Percentiles rank a stretch among this genome's conserved stretches.
Conservation (phyloP, 1,140 invertebrate genomes). For the Lucilia sericata region DNA sequence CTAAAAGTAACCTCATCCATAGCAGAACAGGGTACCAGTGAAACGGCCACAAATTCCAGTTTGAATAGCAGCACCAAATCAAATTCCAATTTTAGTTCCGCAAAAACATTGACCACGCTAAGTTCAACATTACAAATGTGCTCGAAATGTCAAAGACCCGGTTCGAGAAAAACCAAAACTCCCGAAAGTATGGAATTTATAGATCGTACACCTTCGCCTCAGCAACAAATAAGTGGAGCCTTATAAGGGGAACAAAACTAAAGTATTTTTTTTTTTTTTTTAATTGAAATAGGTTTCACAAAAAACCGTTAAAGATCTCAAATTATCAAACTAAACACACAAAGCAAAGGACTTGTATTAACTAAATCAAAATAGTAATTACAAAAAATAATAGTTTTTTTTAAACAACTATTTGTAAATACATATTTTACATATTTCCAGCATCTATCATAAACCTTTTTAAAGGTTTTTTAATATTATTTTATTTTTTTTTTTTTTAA, state of each 20-base stretch:
- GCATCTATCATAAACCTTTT: too few relatives aligned
- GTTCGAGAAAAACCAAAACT: conserved; percentile 52
- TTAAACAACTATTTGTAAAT: too few relatives aligned
- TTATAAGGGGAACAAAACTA: conserved; percentile 16
- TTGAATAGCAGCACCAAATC: not conserved
- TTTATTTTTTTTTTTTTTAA: too few relatives aligned
- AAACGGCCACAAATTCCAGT: conserved; percentile 36
- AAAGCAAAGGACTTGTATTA: too few relatives aligned
- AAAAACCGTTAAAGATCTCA: not conserved
- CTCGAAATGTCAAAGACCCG: conserved; percentile 34
- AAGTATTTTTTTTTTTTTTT: not conserved
- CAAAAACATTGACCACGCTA: not conserved
- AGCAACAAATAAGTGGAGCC: conserved; percentile 42
- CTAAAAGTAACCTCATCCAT: not conserved
- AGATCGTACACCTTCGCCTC: conserved; percentile 65
- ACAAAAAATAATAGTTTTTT: too few relatives aligned
- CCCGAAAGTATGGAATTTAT: conserved; percentile 65
- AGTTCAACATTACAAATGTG: conserved; percentile 37
- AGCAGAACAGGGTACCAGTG: conserved; percentile 8
- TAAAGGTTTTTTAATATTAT: too few relatives aligned
- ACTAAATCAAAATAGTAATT: too few relatives aligned
- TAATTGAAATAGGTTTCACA: not conserved
- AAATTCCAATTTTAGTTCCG: not conserved
- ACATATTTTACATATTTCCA: too few relatives aligned
- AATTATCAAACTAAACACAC: too few relatives aligned